phyloP scores from a whole-genome alignment of 2,113 vertebrate species.

The Oreotrochilus melanogaster region DNA sequence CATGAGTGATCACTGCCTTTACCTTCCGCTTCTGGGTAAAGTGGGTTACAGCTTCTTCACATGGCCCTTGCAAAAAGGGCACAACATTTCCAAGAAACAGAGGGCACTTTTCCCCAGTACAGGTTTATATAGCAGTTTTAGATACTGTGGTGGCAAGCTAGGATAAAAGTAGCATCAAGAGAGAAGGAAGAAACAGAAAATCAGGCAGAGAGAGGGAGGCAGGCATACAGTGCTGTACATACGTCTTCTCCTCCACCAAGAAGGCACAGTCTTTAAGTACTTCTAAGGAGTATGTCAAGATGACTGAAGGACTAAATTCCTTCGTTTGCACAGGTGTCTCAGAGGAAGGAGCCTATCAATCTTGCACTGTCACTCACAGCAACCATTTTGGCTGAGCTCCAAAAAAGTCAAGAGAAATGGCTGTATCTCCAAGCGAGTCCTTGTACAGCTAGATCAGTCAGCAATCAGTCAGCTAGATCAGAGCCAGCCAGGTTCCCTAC shows the following conservation, averaged over 20 bases:
- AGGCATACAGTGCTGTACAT: neutral
- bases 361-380: rapidly evolving
- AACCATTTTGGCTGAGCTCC: neutral
- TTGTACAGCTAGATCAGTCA: neutral
- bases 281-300: neutral
- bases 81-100: neutral
- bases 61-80: neutral
- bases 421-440: neutral
- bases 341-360: neutral
- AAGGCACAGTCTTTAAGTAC: rapidly evolving
- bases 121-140: neutral
- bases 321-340: neutral
- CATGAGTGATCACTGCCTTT: neutral
- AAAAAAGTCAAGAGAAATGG: neutral
- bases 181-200: neutral
- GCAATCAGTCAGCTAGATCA: neutral
- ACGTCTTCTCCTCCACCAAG: neutral
- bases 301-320: neutral
- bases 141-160: neutral
- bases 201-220: rapidly evolving
- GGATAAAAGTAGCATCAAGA: neutral
- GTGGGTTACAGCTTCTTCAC: neutral
- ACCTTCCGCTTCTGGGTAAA: neutral
- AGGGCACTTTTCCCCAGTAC: neutral
- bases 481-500: neutral